Percentiles rank a stretch among this genome's conserved stretches.
Conservation (phyloP, 2,797 vertebrate species). For the Syndactyla subalaris region DNA sequence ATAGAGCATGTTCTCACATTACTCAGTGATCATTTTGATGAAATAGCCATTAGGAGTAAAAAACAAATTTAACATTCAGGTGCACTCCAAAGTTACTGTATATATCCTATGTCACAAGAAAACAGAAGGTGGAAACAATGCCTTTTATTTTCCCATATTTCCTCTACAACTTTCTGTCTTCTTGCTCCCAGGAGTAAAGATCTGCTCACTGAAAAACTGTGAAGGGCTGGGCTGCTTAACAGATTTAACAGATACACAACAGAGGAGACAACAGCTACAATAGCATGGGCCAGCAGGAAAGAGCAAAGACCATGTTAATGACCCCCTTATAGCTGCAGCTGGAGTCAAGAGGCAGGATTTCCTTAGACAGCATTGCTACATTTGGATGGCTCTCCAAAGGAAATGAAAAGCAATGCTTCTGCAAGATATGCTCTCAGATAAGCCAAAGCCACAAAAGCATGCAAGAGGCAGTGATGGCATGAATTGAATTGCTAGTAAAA, state of each 20-base stretch:
- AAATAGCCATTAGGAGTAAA: background rate
- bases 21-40: background rate
- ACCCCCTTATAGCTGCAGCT: background rate
- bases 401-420: background rate
- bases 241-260: background rate
- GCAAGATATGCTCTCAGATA: background rate
- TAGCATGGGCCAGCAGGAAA: background rate
- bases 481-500: background rate
- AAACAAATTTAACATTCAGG: background rate
- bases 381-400: background rate
- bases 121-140: background rate
- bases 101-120: background rate
- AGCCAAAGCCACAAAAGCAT: background rate
- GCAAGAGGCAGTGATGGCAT: background rate
- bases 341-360: background rate
- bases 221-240: background rate
- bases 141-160: background rate
- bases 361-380: background rate
- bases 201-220: background rate
- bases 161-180: background rate
- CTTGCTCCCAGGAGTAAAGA: background rate
- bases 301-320: background rate
- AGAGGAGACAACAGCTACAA: background rate
- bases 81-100: background rate
- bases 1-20: background rate